Base-by-base conservation (phyloP, 2,797 vertebrate species). In the Sebastes elongatus region DNA sequence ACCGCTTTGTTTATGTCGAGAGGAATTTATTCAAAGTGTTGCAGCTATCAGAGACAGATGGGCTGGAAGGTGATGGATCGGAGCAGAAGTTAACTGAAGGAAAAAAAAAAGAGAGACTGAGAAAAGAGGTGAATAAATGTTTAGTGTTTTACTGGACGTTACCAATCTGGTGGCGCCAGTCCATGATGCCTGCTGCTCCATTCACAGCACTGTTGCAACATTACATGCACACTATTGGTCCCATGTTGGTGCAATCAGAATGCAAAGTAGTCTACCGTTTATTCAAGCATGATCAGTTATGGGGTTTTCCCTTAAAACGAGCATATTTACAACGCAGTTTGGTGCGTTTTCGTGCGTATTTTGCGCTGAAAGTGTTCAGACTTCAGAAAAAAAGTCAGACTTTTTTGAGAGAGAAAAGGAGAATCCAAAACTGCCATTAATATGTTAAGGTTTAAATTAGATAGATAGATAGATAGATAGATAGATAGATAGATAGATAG, bases 31-130 rank as follows among this genome's bases (percentile, higher is more conserved):
- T 95, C 93, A 95, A 94, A 94, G 93, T 91, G 92, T 93, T 93
- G 92, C 93, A 92, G 94, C 95, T 88, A 82, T 95, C 88, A 78
- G 87, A 94, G 95, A 93, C 97, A 99, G 97, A 97, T 98, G 98
- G 94, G 96, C 82, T 71, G 86, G 89, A 95, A 93, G 89, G 88
- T 94, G 92, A 94, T 89, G 88, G 91, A 92, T 94, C 55, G 81
- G 87, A 81, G 84, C 88, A 91, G 78, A 83, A 94, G 93, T 95
- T 93, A 92, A 93, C 93, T 68, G 84, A 86, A 68, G 86, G 73
- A 62, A 46, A 82, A 42, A 42, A 35, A 42, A 42, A 75, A 82
- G 60, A 56, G 75, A 83, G 78, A 64, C 1, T 33, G 69, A 76
- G 75, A 42, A 70, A 42, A 3, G 14, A 78, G 49, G 59, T 78